phyloP scores from a whole-genome alignment of 2,888 invertebrate genomes.

The Dioctria linearis region DNA sequence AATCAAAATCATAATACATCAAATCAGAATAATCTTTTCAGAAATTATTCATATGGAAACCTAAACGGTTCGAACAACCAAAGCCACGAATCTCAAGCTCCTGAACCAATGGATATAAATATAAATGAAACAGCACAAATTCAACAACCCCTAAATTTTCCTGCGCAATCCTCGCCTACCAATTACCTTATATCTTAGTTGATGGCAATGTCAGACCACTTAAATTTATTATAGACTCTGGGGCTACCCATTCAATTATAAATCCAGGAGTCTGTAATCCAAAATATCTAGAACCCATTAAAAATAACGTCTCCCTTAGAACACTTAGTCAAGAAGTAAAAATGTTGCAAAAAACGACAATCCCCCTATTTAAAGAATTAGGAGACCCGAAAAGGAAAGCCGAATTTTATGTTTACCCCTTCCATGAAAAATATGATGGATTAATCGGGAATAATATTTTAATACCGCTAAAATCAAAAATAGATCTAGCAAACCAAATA shows the following conservation, averaged over 20 bases:
- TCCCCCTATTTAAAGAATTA: too few species aligned
- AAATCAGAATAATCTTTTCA: too few species aligned
- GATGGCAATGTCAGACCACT: background rate
- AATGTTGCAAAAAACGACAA: too few species aligned
- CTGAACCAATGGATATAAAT: too few species aligned
- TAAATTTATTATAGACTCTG: background rate
- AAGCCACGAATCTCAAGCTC: too few species aligned
- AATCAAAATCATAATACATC: too few species aligned
- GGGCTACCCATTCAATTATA: constrained; percentile 9
- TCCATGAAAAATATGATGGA: too few species aligned
- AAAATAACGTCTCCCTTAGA: background rate
- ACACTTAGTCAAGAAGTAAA: too few species aligned
- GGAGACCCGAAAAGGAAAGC: too few species aligned
- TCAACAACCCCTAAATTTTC: background rate
- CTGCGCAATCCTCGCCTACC: background rate
- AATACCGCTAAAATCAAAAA: background rate
- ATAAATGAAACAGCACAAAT: background rate
- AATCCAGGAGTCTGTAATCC: background rate
- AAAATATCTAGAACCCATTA: background rate
- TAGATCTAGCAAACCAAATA: background rate
- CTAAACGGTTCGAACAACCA: too few species aligned
- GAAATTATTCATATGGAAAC: too few species aligned
- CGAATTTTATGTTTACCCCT: too few species aligned
- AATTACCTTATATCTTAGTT: constrained; percentile 2
- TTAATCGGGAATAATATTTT: background rate